Percentiles rank a stretch among this genome's conserved stretches.
Evolutionary conservation across 2,113 vertebrate genomes (phyloP).

Genomic region (Lucifuga dentata): DNA sequence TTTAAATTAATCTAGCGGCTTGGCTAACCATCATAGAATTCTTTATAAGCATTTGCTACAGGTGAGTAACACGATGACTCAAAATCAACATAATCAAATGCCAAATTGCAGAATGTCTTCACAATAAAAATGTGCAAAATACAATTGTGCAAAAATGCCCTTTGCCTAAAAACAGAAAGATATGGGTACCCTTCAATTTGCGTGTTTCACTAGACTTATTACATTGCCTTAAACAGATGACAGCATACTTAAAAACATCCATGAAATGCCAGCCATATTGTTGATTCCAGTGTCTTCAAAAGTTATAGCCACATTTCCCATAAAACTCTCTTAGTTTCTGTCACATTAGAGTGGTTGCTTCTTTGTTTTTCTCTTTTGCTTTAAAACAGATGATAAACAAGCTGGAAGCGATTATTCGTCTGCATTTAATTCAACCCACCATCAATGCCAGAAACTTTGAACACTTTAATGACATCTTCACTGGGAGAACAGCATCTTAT

Average conservation of each 20-base stretch:
- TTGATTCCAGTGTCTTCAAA: too few relatives aligned
- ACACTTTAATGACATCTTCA: conserved; percentile 5
- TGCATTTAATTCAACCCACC: neutral
- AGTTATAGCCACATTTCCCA: too few relatives aligned
- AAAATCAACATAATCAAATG: conserved; percentile 3
- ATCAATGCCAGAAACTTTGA: conserved; percentile 2
- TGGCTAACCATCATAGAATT: neutral
- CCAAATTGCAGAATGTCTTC: neutral
- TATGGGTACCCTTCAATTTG: too few relatives aligned
- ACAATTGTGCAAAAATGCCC: too few relatives aligned
- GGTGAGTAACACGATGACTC: neutral
- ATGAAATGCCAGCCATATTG: too few relatives aligned
- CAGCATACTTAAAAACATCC: too few relatives aligned
- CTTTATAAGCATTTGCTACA: conserved; percentile 11
- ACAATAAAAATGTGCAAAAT: neutral
- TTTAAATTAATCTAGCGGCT: conserved; percentile 11
- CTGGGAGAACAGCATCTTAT: conserved; percentile 2
- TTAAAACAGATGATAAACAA: neutral
- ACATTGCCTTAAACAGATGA: too few relatives aligned
- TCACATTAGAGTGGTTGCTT: too few relatives aligned
- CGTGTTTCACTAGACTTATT: too few relatives aligned
- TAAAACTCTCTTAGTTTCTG: too few relatives aligned
- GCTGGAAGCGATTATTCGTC: neutral
- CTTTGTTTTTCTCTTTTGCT: neutral
- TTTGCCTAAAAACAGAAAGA: too few relatives aligned